A percentile compares a stretch with the other conserved stretches of the same genome.
Conservation (phyloP, 2,888 invertebrate genomes). For the Mesorhabditis sp. region DNA sequence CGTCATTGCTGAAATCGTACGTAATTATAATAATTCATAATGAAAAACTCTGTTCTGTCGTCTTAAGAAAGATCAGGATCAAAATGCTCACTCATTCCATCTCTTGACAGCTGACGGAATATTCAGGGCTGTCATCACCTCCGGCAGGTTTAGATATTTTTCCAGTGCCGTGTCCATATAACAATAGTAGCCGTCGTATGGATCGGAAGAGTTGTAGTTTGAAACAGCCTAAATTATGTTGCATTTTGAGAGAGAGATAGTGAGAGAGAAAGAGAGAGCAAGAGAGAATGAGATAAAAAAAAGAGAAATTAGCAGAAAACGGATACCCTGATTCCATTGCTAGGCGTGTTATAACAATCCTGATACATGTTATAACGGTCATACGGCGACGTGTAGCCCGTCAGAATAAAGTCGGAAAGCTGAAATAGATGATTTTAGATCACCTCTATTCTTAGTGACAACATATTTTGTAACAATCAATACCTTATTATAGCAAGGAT, state of each 20-base stretch:
- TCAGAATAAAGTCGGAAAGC: not conserved
- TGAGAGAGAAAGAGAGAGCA: too few species aligned
- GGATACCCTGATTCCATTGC: constrained; percentile 8
- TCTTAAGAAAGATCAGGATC: not conserved
- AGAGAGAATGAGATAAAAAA: too few species aligned
- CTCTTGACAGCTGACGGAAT: constrained; percentile 26
- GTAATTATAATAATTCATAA: not conserved
- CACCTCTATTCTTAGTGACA: not conserved
- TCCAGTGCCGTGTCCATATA: constrained; percentile 35
- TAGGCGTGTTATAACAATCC: constrained; percentile 23
- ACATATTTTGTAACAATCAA: not conserved
- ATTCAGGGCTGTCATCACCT: constrained; percentile 46
- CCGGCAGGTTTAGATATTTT: constrained; percentile 39
- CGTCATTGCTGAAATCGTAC: not conserved
- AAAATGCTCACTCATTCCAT: constrained; percentile 21
- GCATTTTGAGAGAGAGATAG: too few species aligned
- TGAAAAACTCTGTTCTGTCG: not conserved
- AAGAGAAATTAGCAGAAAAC: too few species aligned
- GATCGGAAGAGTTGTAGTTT: constrained; percentile 42
- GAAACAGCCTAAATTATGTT: constrained; percentile 24
- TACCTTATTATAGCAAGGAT: constrained; percentile 25
- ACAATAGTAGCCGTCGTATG: constrained; percentile 42
- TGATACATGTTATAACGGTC: constrained; percentile 40
- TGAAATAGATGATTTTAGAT: not conserved
- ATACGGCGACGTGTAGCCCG: constrained; percentile 11